Evolutionary conservation across 2,113 vertebrate species (phyloP).

Genomic region (Neogale vison): DNA sequence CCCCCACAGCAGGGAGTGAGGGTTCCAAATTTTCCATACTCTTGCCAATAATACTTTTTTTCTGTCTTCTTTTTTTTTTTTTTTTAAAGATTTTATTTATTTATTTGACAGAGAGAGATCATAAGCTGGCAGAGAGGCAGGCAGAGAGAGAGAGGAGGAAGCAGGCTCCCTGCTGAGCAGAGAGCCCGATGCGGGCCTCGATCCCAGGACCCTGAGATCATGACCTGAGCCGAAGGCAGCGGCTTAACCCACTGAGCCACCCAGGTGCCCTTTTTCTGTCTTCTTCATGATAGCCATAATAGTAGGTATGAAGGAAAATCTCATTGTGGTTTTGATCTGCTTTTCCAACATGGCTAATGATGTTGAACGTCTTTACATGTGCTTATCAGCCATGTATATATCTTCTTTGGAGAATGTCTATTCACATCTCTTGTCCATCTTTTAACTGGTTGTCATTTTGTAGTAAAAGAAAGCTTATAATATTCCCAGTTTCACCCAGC

Average conservation of each 20-base stretch:
- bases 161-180: no score
- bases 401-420: background rate
- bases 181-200: no score
- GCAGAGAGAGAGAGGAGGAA: no score
- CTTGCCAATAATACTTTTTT: background rate
- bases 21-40: background rate
- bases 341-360: background rate
- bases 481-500: background rate
- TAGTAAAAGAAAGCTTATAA: background rate
- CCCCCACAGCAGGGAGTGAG: background rate
- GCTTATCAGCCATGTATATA: background rate
- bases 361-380: background rate
- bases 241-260: no score
- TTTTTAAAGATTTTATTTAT: no score
- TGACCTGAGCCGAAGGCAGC: no score
- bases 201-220: no score
- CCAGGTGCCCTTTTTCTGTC: no score
- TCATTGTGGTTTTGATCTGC: conserved; percentile 16
- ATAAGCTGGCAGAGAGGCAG: no score
- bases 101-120: no score
- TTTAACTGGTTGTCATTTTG: conserved; percentile 1
- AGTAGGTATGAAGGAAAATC: background rate
- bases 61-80: background rate
- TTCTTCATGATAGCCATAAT: background rate
- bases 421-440: background rate